A percentile compares a stretch with the other conserved stretches of the same genome.
Evolutionary conservation across 1,140 invertebrate genomes (phyloP).

Genomic region (Panonychus citri): DNA sequence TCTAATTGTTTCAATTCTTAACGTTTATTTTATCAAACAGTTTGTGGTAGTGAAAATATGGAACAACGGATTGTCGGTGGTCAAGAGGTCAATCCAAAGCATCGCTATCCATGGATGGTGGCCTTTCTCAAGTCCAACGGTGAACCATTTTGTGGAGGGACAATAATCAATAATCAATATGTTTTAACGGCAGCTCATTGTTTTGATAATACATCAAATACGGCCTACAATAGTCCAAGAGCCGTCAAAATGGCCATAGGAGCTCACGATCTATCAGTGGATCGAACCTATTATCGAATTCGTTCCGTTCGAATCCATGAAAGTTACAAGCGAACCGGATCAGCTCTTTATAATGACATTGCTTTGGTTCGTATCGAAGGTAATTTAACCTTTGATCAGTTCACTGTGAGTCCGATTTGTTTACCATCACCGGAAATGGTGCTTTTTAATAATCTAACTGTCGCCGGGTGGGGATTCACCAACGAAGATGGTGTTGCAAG

Average conservation of each 20-base stretch:
- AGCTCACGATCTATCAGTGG: background rate
- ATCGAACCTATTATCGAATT: background rate
- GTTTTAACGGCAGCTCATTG: constrained; percentile 1
- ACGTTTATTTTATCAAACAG: background rate
- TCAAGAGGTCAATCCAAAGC: background rate
- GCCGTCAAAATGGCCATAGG: background rate
- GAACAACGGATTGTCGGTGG: background rate
- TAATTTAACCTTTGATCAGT: background rate
- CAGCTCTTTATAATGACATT: constrained; percentile 2
- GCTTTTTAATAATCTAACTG: background rate
- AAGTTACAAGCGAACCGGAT: background rate
- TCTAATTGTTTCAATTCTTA: no score
- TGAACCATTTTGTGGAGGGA: background rate
- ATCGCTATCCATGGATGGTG: constrained; percentile 5
- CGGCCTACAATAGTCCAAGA: background rate
- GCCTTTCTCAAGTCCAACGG: background rate
- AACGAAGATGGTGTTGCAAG: background rate
- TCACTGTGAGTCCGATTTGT: background rate
- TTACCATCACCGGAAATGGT: background rate
- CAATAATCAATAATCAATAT: background rate
- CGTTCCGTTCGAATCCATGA: background rate
- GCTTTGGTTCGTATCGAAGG: background rate
- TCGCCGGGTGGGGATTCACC: constrained; percentile 1
- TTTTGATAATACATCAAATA: background rate
- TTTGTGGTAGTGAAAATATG: constrained; percentile 3